phyloP scores from a whole-genome alignment of 2,797 vertebrate genomes.

The Geotrypetes seraphini region DNA sequence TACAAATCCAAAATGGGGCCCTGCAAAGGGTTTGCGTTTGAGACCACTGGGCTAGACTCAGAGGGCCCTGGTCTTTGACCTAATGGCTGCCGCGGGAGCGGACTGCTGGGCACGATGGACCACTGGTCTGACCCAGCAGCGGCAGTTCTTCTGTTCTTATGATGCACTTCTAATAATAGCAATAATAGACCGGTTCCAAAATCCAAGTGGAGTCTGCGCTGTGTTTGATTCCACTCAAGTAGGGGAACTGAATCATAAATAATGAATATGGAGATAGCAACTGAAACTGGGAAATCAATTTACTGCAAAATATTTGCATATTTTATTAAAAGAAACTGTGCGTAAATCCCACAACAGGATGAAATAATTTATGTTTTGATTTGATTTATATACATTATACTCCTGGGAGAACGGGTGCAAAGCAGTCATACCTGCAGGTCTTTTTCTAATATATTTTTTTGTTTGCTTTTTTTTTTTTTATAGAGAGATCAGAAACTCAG shows the following conservation, averaged over 20 bases:
- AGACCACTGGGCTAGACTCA: no score
- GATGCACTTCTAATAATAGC: constrained; percentile 37
- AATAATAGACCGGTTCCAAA: constrained; percentile 40
- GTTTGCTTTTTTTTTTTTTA: not conserved
- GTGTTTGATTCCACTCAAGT: constrained; percentile 28
- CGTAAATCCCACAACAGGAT: constrained; percentile 49
- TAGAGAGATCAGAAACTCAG: no score
- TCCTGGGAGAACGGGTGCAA: constrained; percentile 41
- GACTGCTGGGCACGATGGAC: no score
- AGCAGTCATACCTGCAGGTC: constrained; percentile 30
- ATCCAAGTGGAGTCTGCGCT: constrained; percentile 27
- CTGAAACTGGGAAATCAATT: constrained; percentile 69
- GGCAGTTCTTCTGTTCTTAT: no score
- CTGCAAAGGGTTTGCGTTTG: no score
- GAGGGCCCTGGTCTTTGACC: no score
- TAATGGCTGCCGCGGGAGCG: no score
- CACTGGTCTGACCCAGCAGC: no score
- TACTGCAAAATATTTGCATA: constrained; percentile 72
- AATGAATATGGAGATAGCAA: constrained; percentile 68
- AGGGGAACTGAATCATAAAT: constrained; percentile 55
- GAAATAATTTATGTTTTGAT: constrained; percentile 59
- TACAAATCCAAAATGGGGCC: no score
- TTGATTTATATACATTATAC: constrained; percentile 52
- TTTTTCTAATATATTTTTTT: constrained; percentile 6
- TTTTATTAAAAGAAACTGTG: constrained; percentile 71